Conservation (phyloP, 2,888 invertebrate species). For the Pollenia labialis region DNA sequence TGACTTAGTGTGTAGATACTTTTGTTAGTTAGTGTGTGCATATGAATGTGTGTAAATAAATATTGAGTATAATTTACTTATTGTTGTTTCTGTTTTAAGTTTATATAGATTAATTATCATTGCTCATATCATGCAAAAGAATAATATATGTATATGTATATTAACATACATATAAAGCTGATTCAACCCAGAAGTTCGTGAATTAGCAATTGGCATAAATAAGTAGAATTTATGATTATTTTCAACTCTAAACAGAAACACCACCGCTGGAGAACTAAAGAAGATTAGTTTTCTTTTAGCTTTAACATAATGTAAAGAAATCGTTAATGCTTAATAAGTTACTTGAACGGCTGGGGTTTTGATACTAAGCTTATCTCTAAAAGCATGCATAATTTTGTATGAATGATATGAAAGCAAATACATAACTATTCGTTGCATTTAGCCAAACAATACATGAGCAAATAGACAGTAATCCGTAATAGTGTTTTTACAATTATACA, state of each 20-base stretch:
- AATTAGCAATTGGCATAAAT: too few relatives aligned
- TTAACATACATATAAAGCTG: too few relatives aligned
- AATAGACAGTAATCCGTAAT: conserved; percentile 3
- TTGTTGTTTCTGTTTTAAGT: conserved; percentile 67
- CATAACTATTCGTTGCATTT: background rate
- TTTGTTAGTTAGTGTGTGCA: background rate
- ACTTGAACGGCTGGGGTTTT: too few relatives aligned
- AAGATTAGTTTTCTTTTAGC: too few relatives aligned
- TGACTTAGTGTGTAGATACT: background rate
- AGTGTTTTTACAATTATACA: background rate
- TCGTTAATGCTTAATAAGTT: too few relatives aligned
- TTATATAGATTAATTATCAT: conserved; percentile 70
- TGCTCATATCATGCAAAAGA: conserved; percentile 58
- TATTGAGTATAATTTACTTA: conserved; percentile 71
- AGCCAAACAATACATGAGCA: conserved; percentile 5
- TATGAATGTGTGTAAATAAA: conserved; percentile 32
- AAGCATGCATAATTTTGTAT: conserved; percentile 32
- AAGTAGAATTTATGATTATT: too few relatives aligned
- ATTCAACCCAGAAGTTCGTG: too few relatives aligned
- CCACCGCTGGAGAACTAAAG: too few relatives aligned
- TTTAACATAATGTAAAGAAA: too few relatives aligned
- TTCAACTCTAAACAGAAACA: too few relatives aligned
- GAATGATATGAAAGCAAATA: conserved; percentile 42
- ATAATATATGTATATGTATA: background rate
- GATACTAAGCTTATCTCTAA: too few relatives aligned